Base-by-base conservation (phyloP, 2,797 vertebrate species). In the Nothura maculosa region DNA sequence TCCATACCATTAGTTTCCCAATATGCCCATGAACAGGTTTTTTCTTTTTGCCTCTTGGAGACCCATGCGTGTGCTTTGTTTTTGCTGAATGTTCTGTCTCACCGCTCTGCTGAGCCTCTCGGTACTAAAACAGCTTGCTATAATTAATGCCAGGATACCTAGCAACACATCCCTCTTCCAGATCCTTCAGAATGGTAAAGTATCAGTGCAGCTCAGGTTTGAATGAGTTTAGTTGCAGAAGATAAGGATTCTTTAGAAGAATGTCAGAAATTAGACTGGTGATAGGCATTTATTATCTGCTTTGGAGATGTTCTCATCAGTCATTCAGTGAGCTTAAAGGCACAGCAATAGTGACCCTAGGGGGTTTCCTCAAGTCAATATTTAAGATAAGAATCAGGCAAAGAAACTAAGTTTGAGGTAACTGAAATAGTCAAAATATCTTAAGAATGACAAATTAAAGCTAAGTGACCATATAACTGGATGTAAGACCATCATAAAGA, bases 41-140 rank as follows among this genome's bases (percentile, higher is more conserved):
- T 62, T 57, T 55, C 38, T 38, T 32, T 16, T 42, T 82, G 17
- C 54, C 54, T 55, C 54, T n/a, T 30, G 9, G 30, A 55, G 54
- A 55, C 17, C 30, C n/a, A n/a, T n/a, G 54, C n/a, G 17, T 55
- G 30, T n/a, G 54, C 30, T 55, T 55, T n/a, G 19, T 54, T 55
- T n/a, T 54, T 84, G 79, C 54, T 85, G 57, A 48, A 43, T 91
- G 34, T 63, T 78, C 32, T 70, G 36, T 28, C 61, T 52, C 62
- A 66, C 7, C 20, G 45, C 27, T 81, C 82, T 62, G 54, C 9
- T 27, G 67, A 81, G 45, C 16, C 66, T 9, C 62, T 75, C 70
- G 74, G 25, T 24, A 91, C 47, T 62, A 30, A 60, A 76, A 1
- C n/a, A 74, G 15, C 36, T 62, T 60, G 34, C 48, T 72, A 48